Evolutionary conservation across 1,140 invertebrate species (phyloP), one percentile per base, ranked within the genome.

Genomic region (Drosophila sulfurigaster): DNA sequence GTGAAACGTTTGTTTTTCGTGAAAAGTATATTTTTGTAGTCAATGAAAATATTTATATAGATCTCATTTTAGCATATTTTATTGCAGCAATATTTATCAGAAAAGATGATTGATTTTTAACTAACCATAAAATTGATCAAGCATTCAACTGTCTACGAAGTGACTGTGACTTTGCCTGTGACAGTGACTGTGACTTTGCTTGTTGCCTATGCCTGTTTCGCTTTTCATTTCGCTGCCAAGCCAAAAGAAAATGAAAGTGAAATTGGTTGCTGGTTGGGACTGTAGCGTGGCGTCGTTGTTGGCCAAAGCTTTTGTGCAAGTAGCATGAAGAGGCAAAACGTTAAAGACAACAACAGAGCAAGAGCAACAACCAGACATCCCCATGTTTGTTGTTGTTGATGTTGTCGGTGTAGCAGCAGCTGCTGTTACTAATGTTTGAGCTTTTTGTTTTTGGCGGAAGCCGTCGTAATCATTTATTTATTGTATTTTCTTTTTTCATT

Each of bases 171-270:
- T 68, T 62, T 49, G 51, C 48, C 25, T 11, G 58, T 89, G 85
- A 88, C 86, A 81, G 89, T 73, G 62, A 75, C 46, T 51, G 54
- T 57, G 7, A 10, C 20, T 68, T 62, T 49, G 51, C 48, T 35
- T 11, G 58, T 15, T 45, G 62, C 8, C 35, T 3, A 49, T 75
- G 60, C 28, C 74, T 41, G 64, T 62, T 82, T 78, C 71, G 74
- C 68, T 81, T 82, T 87, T 78, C 62, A 48, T 77, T 79, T 75
- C 30, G 65, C 72, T 62, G 62, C 79, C 82, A 86, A 74, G 41
- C 38, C 64, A 77, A 90, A 82, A 79, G 81, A 88, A 86, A 88
- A 89, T 78, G 83, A 88, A 88, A 88, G 83, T 89, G 83, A 88
- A 89, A 89, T 88, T 87, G 80, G 65, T 82, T 49, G 60, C 73